Conservation (phyloP, 2,888 invertebrate genomes). For the Agonopterix subpropinquella region DNA sequence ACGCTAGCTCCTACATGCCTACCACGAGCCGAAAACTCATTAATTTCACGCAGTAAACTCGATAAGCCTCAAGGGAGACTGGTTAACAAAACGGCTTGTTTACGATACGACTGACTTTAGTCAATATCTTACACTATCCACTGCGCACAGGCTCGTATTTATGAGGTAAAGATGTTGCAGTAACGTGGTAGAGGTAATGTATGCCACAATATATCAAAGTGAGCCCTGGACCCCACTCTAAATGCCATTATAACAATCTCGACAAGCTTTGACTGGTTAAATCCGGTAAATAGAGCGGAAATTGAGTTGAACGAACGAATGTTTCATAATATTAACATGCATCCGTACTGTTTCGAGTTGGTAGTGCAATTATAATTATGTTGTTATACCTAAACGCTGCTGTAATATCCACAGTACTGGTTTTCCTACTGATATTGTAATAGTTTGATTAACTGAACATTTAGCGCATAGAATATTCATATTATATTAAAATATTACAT, state of each 20-base stretch:
- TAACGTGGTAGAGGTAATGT: constrained; percentile 1
- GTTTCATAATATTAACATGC: neutral
- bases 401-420: no score
- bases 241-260: constrained; percentile 9
- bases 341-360: no score
- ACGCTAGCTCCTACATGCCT: neutral
- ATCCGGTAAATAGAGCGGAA: constrained; percentile 5
- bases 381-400: no score
- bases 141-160: constrained; percentile 5
- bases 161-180: constrained; percentile 3
- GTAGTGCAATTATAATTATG: no score
- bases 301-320: constrained; percentile 5
- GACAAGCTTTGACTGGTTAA: constrained; percentile 7
- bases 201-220: constrained; percentile 4
- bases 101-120: constrained; percentile 5
- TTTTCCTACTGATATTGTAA: no score
- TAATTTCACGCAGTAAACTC: constrained; percentile 10
- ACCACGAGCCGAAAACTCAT: neutral
- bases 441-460: no score
- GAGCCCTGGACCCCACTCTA: constrained; percentile 1
- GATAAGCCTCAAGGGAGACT: constrained; percentile 2
- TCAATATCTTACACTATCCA: constrained; percentile 9
- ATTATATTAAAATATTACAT: no score
- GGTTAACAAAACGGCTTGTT: constrained; percentile 5
- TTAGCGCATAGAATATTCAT: no score